Evolutionary conservation across 1,140 invertebrate genomes (phyloP), one percentile per base, ranked within the genome.

Genomic region (Saccostrea echinata): DNA sequence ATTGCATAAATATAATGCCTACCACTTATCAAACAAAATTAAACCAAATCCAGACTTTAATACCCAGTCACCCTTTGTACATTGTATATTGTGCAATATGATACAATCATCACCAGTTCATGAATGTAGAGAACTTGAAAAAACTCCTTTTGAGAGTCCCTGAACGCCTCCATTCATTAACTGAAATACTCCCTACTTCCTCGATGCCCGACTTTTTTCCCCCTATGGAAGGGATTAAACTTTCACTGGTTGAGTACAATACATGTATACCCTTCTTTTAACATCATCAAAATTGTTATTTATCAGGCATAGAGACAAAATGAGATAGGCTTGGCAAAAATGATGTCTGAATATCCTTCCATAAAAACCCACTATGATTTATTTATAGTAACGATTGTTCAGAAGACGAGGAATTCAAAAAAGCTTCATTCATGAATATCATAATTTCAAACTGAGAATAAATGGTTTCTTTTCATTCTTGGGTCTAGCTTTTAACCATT

Each of bases 201-300:
- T 43, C 9, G 24, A 18, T 64, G 57, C 57, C 24, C 57, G 57
- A 64, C 57, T 64, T 64, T 27, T 21, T 71, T 71, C 8, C 27
- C 64, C 64, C 64, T 71, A 27, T 27, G 64, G 64, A 71, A 71
- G 27, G 27, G 27, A 71, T 30, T 71, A 24, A 71, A 71, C 64
- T 71, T 71, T 71, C 27, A 24, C 64, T 27, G 24, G 8, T 24
- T 33, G 64, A 71, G 64, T 71, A 71, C 64, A 64, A 64, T 64
- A 64, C 24, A 64, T 43, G 43, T 43, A 43, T 43, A 43, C 43
- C 43, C 27, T 13, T 24, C 8, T 71, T 71, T 3, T 21, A 71
- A 71, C 64, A 71, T 71, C 6, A 71, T 24, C 24, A 71, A 24
- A 13, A 24, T 71, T 76, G 24, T 76, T 27, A 13, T 30, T 30